These are phyloP conservation scores for Nephrotoma guestfalica DNA, from an alignment of 2,888 invertebrate species.

Conservation along the genomic window DNA sequence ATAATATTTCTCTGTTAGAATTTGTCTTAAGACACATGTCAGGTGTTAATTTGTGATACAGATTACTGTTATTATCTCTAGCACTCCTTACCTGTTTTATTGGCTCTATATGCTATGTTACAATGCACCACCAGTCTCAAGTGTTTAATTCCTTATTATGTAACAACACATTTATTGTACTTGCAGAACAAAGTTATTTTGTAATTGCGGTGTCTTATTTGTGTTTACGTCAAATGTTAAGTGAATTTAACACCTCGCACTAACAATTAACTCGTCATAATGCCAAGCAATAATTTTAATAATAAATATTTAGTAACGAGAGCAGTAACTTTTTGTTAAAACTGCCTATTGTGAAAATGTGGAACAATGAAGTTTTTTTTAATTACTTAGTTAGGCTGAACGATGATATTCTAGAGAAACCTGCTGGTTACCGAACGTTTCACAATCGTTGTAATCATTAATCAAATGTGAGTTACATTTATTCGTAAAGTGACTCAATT, in stretches of 20 bases:
- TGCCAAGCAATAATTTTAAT: background rate
- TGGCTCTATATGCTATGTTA: too few relatives aligned
- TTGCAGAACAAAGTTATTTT: background rate
- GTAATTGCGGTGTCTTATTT: background rate
- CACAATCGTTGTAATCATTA: too few relatives aligned
- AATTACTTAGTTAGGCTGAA: too few relatives aligned
- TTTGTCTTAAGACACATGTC: background rate
- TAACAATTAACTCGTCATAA: background rate
- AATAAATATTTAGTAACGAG: too few relatives aligned
- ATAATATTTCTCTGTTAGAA: background rate
- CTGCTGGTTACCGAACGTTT: too few relatives aligned
- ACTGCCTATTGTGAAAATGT: too few relatives aligned
- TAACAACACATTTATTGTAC: background rate
- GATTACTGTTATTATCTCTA: conserved; percentile 1
- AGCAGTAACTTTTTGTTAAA: too few relatives aligned
- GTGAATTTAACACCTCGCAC: background rate
- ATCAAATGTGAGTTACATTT: too few relatives aligned
- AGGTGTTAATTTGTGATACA: conserved; percentile 6
- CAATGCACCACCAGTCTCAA: background rate
- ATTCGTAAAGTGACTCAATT: too few relatives aligned
- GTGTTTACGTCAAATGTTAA: background rate
- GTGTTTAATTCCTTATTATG: background rate
- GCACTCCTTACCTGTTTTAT: background rate
- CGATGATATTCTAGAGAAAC: too few relatives aligned
- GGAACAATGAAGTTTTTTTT: too few relatives aligned